Conservation (phyloP, 2,797 vertebrate genomes). For the Choloepus didactylus region DNA sequence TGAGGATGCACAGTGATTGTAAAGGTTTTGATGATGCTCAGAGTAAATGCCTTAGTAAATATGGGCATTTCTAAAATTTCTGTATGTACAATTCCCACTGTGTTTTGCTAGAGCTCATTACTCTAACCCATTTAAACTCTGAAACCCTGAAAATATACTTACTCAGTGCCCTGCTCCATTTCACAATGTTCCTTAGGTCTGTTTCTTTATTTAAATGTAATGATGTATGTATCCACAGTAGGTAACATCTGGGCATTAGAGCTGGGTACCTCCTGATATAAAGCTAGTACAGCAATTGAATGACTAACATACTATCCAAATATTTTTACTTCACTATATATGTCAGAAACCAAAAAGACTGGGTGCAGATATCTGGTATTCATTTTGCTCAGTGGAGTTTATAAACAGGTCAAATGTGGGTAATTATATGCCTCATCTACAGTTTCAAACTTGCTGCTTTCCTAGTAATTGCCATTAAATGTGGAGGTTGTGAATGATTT, state of each 20-base stretch:
- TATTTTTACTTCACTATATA: not conserved
- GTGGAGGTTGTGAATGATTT: slow-evolving; percentile 76
- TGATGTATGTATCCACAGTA: not conserved
- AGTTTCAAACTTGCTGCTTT: slow-evolving; percentile 58
- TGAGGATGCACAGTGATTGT: not conserved
- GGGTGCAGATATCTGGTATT: not conserved
- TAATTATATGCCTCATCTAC: slow-evolving; percentile 63
- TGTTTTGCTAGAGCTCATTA: not conserved
- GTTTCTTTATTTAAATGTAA: not conserved
- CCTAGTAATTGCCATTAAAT: slow-evolving; percentile 63
- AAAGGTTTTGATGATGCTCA: not conserved
- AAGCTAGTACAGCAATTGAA: not conserved
- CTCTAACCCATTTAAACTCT: not conserved
- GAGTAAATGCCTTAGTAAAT: not conserved
- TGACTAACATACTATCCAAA: not conserved
- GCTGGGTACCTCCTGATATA: not conserved
- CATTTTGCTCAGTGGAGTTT: slow-evolving; percentile 32
- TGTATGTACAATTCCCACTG: not conserved
- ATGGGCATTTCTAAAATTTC: not conserved
- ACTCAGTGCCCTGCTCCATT: not conserved
- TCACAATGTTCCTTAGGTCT: not conserved
- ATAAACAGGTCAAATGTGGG: slow-evolving; percentile 59
- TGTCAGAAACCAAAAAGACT: not conserved
- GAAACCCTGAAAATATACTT: not conserved
- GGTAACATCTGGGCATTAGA: not conserved